Base-by-base conservation (phyloP, 2,888 invertebrate genomes). In the Morpho helenor region DNA sequence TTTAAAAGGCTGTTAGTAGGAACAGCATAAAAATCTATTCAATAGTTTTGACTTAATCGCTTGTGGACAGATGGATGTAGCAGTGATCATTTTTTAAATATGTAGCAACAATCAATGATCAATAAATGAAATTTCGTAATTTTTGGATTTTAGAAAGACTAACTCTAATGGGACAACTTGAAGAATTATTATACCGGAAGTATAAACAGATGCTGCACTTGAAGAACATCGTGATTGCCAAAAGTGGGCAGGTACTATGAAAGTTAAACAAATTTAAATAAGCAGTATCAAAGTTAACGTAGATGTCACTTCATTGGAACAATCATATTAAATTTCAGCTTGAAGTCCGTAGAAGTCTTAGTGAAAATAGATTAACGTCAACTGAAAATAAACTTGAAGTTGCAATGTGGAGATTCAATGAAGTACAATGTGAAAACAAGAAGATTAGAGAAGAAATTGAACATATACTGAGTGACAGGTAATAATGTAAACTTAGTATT, bases 361-460 rank as follows among this genome's bases (percentile, higher is more conserved):
- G 85, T 49, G 89, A 92, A 55, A 82, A 84, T 51, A 79, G 90
- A 1, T 76, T 94, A 8, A 71, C 80, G 16, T 92, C 91, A 0
- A 82, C 94, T 2, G 94, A 94, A 73, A 93, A 95, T 72, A 89
- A 93, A 54, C 79, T 95, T 10, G 94, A 94, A 59, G 87, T 91
- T 2, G 92, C 92, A n/a, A 93, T 91, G 58, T 87, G 92, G 59
- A 87, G 93, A 63, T 94, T 94, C 76, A 94, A 95, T 70, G 72
- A 77, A 0, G 83, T 94, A 0, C 91, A 94, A 56, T 84, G 89
- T 1, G 92, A 93, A 62, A 95, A 95, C 73, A 82, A 84, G 56
- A 86, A 83, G 62, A 88, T 95, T 4, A 81, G 96, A 31, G 91
- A 92, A n/a, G 93, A 95, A 72, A 96, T 97, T 41, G 94, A 95